Conservation (phyloP, 2,113 vertebrate genomes). For the Cinclus cinclus region DNA sequence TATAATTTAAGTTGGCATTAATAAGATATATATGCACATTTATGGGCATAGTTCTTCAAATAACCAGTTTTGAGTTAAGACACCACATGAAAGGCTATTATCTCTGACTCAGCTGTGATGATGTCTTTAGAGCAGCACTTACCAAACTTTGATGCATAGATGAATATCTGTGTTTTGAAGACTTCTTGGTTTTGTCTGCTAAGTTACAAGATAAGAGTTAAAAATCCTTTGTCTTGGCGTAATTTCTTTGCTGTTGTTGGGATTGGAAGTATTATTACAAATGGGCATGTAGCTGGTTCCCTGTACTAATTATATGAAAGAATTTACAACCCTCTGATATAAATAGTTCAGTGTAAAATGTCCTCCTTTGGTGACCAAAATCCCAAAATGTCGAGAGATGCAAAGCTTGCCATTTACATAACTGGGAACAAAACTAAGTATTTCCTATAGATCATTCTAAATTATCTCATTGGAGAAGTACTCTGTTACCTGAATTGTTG, state of each 20-base stretch:
- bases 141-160: neutral
- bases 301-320: neutral
- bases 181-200: neutral
- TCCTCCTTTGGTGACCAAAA: neutral
- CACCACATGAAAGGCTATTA: neutral
- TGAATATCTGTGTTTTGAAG: neutral
- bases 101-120: neutral
- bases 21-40: neutral
- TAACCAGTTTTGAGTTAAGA: neutral
- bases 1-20: neutral
- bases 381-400: neutral
- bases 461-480: neutral
- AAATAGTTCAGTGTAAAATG: neutral
- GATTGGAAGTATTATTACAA: neutral
- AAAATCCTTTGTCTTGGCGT: neutral
- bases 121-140: neutral
- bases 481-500: neutral
- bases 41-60: neutral
- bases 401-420: fast-evolving
- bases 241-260: neutral
- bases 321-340: neutral
- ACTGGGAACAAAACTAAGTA: neutral
- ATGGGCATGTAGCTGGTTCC: neutral
- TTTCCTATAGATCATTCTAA: neutral
- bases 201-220: neutral